Percentiles rank a stretch among this genome's conserved stretches.
phyloP scores from a whole-genome alignment of 2,797 vertebrate genomes.

The Loriculus beryllinus region DNA sequence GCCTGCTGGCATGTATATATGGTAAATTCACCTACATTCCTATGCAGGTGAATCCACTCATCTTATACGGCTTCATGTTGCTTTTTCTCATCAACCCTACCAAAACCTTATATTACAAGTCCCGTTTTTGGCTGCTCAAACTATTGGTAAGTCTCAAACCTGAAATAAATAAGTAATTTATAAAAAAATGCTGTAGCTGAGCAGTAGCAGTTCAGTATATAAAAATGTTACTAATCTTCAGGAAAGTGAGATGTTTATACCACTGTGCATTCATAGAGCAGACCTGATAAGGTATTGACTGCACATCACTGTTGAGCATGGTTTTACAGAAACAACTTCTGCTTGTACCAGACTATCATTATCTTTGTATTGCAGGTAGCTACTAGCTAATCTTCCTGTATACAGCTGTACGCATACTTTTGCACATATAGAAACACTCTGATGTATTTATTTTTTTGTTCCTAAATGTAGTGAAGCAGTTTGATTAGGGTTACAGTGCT shows the following conservation, averaged over 20 bases:
- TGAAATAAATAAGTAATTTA: background rate
- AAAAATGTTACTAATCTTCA: background rate
- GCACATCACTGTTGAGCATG: background rate
- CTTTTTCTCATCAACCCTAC: constrained; percentile 98
- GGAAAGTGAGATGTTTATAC: background rate
- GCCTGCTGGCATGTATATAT: constrained; percentile 93
- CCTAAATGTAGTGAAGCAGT: background rate
- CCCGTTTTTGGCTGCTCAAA: constrained; percentile 98
- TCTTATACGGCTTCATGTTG: constrained; percentile 93
- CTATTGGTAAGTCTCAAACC: constrained; percentile 85
- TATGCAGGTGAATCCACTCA: constrained; percentile 93
- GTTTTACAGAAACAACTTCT: background rate
- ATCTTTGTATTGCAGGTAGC: background rate
- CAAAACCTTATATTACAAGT: constrained; percentile 99
- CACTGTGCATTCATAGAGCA: background rate
- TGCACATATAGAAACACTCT: background rate
- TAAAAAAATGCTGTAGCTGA: background rate
- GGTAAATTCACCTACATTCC: constrained; percentile 81
- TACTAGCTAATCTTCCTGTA: background rate
- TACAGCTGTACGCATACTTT: background rate
- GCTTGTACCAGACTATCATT: background rate
- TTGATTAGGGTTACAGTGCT: background rate
- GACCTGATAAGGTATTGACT: background rate
- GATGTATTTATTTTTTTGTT: background rate
- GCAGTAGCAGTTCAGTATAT: background rate